phyloP scores from a whole-genome alignment of 2,888 invertebrate genomes.

The Drosophila kambysellisi region DNA sequence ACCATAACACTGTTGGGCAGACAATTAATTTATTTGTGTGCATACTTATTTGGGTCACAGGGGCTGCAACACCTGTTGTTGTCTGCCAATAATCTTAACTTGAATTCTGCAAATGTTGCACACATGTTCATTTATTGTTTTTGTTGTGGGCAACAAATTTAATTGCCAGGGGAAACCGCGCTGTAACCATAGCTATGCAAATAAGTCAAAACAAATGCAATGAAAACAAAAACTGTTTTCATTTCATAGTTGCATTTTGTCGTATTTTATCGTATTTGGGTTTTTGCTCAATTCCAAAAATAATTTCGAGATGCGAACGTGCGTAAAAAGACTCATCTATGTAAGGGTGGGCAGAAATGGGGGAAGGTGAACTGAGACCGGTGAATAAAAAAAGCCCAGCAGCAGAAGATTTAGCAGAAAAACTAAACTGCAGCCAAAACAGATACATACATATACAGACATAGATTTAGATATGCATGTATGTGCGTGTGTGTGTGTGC shows the following conservation, averaged over 20 bases:
- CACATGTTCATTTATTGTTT: conserved; percentile 10
- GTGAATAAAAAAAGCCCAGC: conserved; percentile 11
- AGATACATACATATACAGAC: conserved; percentile 11
- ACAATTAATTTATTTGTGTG: background rate
- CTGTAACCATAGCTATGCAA: conserved; percentile 68
- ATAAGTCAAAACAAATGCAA: conserved; percentile 64
- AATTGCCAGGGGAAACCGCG: conserved; percentile 28
- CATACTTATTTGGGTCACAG: conserved; percentile 12
- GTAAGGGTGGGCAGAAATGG: conserved; percentile 46
- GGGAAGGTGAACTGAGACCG: background rate
- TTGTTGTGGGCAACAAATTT: conserved; percentile 30
- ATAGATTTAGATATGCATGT: conserved; percentile 8
- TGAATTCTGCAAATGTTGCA: background rate
- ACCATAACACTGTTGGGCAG: background rate
- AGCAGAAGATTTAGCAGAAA: conserved; percentile 31
- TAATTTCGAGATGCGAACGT: conserved; percentile 72
- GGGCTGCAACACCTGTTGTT: conserved; percentile 63
- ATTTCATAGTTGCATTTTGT: conserved; percentile 35
- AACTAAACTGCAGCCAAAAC: conserved; percentile 15
- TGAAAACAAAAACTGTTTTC: conserved; percentile 27
- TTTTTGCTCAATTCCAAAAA: conserved; percentile 83
- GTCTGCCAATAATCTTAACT: background rate
- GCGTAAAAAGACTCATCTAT: conserved; percentile 18
- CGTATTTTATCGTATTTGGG: conserved; percentile 36
- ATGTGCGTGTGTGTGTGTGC: background rate